Conservation (phyloP, 2,797 vertebrate species). For the Microctenopoma stevenorrisi region DNA sequence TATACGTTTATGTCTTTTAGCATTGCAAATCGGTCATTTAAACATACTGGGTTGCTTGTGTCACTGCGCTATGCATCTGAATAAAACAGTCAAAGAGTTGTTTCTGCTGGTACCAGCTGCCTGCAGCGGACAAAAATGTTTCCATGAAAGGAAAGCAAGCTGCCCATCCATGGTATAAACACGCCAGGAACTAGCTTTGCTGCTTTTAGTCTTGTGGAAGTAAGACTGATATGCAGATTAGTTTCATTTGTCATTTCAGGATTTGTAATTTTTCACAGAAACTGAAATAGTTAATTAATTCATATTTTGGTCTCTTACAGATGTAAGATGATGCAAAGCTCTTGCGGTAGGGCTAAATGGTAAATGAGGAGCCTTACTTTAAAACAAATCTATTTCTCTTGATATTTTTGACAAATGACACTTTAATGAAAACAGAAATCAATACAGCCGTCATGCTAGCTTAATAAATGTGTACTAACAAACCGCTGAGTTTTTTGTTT, state of each 20-base stretch:
- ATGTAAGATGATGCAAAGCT: constrained; percentile 30
- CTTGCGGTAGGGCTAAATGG: constrained; percentile 44
- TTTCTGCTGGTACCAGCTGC: not conserved
- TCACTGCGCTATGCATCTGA: constrained; percentile 1
- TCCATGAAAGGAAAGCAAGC: too few relatives aligned
- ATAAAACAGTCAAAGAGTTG: not conserved
- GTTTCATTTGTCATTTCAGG: constrained; percentile 18
- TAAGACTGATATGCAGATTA: constrained; percentile 5
- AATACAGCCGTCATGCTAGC: not conserved
- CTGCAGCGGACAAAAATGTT: not conserved
- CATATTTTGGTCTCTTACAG: constrained; percentile 46
- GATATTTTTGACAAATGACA: not conserved
- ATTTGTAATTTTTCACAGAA: constrained; percentile 38
- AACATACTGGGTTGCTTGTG: not conserved
- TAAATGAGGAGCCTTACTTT: not conserved
- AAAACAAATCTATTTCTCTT: constrained; percentile 14
- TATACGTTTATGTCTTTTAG: constrained; percentile 7
- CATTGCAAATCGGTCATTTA: not conserved
- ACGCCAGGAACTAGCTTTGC: too few relatives aligned
- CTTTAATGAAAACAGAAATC: constrained; percentile 10
- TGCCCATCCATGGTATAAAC: too few relatives aligned
- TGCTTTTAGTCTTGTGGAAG: not conserved
- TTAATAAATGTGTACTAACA: not conserved
- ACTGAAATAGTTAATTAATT: constrained; percentile 50
- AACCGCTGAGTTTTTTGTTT: constrained; percentile 16